These are phyloP conservation scores for Diarsia mendica DNA, from an alignment of 2,888 invertebrate species.

Conservation along the genomic window DNA sequence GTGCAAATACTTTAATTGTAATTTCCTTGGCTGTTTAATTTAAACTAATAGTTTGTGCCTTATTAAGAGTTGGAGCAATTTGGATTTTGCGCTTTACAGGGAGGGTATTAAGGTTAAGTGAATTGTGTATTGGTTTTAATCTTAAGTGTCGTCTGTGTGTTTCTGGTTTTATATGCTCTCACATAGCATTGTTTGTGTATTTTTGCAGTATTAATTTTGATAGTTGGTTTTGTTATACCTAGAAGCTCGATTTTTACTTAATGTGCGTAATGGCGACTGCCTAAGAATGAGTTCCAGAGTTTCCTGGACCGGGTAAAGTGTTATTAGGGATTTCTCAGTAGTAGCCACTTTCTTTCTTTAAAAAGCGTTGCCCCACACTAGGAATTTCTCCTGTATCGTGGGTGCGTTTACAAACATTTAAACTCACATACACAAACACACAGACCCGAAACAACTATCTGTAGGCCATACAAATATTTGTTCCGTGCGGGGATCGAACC, in stretches of 20 bases:
- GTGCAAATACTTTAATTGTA: conserved; percentile 61
- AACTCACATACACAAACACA: too few species aligned
- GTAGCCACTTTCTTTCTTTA: too few species aligned
- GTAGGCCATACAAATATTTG: too few species aligned
- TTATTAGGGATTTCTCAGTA: too few species aligned
- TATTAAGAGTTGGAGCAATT: conserved; percentile 50
- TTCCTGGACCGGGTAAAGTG: too few species aligned
- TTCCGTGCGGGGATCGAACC: too few species aligned
- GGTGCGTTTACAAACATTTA: too few species aligned
- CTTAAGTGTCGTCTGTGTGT: conserved; percentile 16
- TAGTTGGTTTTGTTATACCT: background rate
- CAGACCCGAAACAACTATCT: too few species aligned
- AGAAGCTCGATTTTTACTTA: background rate
- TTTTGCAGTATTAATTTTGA: too few species aligned
- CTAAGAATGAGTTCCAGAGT: too few species aligned
- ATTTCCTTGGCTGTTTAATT: conserved; percentile 56
- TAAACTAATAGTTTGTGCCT: conserved; percentile 60
- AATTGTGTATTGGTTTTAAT: conserved; percentile 37
- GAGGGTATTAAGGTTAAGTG: conserved; percentile 17
- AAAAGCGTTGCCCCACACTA: too few species aligned
- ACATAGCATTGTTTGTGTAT: background rate
- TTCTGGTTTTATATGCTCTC: background rate
- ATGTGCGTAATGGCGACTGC: background rate
- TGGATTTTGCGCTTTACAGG: conserved; percentile 20
- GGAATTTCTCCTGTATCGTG: too few species aligned